These are phyloP conservation scores for Phrynocephalus forsythii DNA, from an alignment of 2,797 vertebrate species.

Conservation along the genomic window DNA sequence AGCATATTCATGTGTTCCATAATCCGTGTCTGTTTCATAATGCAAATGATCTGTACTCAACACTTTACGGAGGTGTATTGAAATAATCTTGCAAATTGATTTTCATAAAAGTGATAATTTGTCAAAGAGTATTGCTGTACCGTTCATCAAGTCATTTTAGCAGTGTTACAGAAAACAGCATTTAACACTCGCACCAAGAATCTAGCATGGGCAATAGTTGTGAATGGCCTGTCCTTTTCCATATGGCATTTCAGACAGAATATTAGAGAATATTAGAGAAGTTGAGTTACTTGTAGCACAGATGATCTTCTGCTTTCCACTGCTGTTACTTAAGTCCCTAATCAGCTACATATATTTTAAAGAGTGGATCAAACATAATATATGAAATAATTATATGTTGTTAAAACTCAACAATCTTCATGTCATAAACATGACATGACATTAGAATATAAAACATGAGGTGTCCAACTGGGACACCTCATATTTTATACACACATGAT, in stretches of 20 bases:
- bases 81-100: conserved; percentile 1
- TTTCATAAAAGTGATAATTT: conserved; percentile 26
- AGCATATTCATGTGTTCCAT: not conserved
- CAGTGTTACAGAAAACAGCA: not conserved
- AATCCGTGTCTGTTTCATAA: not conserved
- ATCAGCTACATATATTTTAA: too few relatives aligned
- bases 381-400: too few relatives aligned
- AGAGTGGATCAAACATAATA: too few relatives aligned
- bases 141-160: conserved; percentile 3
- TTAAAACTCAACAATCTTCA: too few relatives aligned
- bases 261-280: not conserved
- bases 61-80: not conserved
- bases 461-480: too few relatives aligned
- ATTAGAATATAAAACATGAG: too few relatives aligned
- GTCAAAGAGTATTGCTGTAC: not conserved
- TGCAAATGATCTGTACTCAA: conserved; percentile 1
- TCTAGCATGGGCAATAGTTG: not conserved
- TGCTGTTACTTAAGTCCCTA: not conserved
- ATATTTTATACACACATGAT: too few relatives aligned
- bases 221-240: not conserved
- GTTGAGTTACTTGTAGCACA: not conserved
- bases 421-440: too few relatives aligned
- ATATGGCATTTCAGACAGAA: not conserved
- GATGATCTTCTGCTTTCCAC: not conserved
- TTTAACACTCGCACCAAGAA: not conserved